Percentiles rank a stretch among this genome's conserved stretches.
phyloP scores from a whole-genome alignment of 1,140 invertebrate genomes.

The Drosophila seguyi region DNA sequence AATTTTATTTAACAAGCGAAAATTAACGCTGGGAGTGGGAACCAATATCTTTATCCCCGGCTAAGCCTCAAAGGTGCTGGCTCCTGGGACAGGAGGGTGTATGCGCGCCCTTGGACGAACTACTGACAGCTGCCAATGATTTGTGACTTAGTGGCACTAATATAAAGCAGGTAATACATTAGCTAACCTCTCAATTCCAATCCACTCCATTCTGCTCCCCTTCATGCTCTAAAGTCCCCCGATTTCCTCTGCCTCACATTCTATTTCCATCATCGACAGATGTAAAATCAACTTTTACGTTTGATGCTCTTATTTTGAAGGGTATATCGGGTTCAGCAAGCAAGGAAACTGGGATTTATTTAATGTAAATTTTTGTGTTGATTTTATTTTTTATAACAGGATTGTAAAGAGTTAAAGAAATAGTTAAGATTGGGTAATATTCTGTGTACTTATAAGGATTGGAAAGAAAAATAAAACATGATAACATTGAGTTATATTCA shows the following conservation, averaged over 20 bases:
- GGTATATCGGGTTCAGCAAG: not conserved
- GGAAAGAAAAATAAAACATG: no score
- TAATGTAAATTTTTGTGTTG: not conserved
- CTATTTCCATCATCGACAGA: conserved; percentile 17
- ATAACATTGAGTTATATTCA: no score
- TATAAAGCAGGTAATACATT: conserved; percentile 50
- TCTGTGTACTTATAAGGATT: not conserved
- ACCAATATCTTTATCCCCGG: conserved; percentile 11
- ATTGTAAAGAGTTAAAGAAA: not conserved
- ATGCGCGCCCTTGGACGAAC: conserved; percentile 9
- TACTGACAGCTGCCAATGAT: conserved; percentile 41
- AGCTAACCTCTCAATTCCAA: not conserved
- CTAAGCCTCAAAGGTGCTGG: conserved; percentile 5
- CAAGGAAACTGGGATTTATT: not conserved
- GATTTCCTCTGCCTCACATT: conserved; percentile 7
- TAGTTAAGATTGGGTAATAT: no score
- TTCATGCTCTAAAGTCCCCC: not conserved
- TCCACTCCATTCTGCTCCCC: not conserved
- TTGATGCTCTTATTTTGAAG: not conserved
- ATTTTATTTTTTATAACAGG: not conserved
- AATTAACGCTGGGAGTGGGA: conserved; percentile 34
- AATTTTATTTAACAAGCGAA: conserved; percentile 61
- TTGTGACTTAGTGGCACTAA: conserved; percentile 37
- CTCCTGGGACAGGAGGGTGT: not conserved
- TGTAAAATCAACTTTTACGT: conserved; percentile 9